Percentiles rank a stretch among this genome's conserved stretches.
Evolutionary conservation across 2,888 invertebrate species (phyloP).

Genomic region (Plutella xylostella): DNA sequence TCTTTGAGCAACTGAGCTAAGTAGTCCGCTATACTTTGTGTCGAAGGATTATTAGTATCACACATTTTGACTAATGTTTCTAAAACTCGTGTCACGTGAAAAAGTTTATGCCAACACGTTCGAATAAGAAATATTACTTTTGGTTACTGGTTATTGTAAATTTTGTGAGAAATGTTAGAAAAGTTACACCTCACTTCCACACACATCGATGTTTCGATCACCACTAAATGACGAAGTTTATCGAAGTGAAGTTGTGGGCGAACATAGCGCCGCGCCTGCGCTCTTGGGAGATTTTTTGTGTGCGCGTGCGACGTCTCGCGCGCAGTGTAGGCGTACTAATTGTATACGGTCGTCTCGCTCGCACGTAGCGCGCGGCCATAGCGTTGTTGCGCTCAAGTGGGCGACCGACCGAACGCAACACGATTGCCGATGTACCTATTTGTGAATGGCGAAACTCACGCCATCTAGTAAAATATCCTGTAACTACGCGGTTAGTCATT

Average conservation of each 20-base stretch:
- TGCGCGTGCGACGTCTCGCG: constrained; percentile 59
- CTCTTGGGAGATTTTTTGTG: constrained; percentile 57
- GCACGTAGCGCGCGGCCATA: constrained; percentile 19
- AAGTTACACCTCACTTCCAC: constrained; percentile 68
- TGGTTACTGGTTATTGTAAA: constrained; percentile 65
- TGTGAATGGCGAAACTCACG: no score
- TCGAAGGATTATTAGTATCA: constrained; percentile 76
- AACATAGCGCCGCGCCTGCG: constrained; percentile 64
- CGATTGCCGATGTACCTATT: no score
- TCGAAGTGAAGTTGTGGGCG: constrained; percentile 68
- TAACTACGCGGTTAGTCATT: no score
- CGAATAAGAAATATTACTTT: constrained; percentile 56
- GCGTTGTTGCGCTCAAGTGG: constrained; percentile 27
- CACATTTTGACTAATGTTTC: constrained; percentile 62
- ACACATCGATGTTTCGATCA: constrained; percentile 65
- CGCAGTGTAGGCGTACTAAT: constrained; percentile 62
- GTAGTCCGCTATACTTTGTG: constrained; percentile 99
- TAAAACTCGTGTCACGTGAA: constrained; percentile 54
- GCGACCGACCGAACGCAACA: constrained; percentile 23
- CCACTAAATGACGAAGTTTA: constrained; percentile 66
- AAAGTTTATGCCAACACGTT: constrained; percentile 57
- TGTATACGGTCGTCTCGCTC: constrained; percentile 47
- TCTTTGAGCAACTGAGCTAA: constrained; percentile 99
- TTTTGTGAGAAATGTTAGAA: constrained; percentile 65
- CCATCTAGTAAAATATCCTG: constrained; percentile 38